Conservation (phyloP, 2,797 vertebrate genomes). For the Hemitrygon akajei region DNA sequence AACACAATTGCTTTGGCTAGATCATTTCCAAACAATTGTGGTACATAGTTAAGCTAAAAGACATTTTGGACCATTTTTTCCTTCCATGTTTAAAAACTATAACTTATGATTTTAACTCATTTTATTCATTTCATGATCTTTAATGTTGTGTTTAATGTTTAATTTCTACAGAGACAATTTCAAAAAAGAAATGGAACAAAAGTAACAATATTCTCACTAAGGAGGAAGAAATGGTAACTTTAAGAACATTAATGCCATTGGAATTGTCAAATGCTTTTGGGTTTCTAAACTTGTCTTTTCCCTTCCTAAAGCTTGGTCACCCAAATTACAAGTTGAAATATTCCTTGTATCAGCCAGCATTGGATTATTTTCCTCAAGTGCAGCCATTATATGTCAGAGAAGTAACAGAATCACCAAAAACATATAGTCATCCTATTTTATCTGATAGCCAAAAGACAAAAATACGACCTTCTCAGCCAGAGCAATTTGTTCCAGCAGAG, state of each 20-base stretch:
- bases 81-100: neutral
- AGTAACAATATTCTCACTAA: conserved; percentile 47
- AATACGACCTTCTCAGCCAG: conserved; percentile 40
- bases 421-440: neutral
- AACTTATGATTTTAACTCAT: neutral
- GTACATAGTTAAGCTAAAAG: neutral
- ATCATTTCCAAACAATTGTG: neutral
- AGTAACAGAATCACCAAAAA: neutral
- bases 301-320: neutral
- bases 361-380: conserved; percentile 42
- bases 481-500: conserved; percentile 44
- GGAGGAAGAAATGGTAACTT: conserved; percentile 63
- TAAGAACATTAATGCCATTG: neutral
- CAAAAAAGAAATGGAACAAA: conserved; percentile 54
- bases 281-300: neutral
- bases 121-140: neutral
- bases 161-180: conserved; percentile 48
- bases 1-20: neutral
- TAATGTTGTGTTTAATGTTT: conserved; percentile 34
- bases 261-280: neutral
- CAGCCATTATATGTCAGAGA: conserved; percentile 41
- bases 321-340: conserved; percentile 35
- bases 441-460: conserved; percentile 37
- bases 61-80: neutral
- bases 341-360: conserved; percentile 41